Evolutionary conservation across 2,113 vertebrate genomes (phyloP).

Genomic region (Hyperopisus bebe): DNA sequence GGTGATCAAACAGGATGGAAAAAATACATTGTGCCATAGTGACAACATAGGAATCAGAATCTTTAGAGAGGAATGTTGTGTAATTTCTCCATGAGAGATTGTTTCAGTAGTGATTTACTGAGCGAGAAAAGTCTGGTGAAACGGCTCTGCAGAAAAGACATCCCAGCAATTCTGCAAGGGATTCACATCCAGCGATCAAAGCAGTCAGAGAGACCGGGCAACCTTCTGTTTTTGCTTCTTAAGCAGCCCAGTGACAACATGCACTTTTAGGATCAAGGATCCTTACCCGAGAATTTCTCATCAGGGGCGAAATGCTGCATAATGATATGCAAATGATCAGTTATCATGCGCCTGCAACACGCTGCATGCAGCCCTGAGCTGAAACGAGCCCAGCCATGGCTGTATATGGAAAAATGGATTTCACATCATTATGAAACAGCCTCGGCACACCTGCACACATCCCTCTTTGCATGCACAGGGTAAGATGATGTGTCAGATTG

Average conservation of each 20-base stretch:
- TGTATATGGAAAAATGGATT: conserved; percentile 1
- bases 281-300: conserved; percentile 13
- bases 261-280: conserved; percentile 10
- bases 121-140: background rate
- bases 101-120: background rate
- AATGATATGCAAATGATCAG: conserved; percentile 18
- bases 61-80: background rate
- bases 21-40: background rate
- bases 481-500: background rate
- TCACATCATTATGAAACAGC: conserved; percentile 7
- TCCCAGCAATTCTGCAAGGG: background rate
- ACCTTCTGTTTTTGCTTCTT: conserved; percentile 10
- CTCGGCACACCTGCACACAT: conserved; percentile 1
- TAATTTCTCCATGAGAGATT: background rate
- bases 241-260: background rate
- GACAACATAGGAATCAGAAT: background rate
- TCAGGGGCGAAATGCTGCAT: conserved; percentile 6
- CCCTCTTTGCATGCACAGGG: background rate
- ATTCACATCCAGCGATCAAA: background rate
- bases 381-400: background rate
- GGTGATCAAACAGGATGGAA: background rate
- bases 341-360: conserved; percentile 11
- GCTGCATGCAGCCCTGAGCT: background rate
- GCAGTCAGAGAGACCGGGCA: background rate
- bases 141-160: background rate